A percentile compares a stretch with the other conserved stretches of the same genome.
Evolutionary conservation across 2,797 vertebrate genomes (phyloP).

Genomic region (Coranthus polyacanthus): DNA sequence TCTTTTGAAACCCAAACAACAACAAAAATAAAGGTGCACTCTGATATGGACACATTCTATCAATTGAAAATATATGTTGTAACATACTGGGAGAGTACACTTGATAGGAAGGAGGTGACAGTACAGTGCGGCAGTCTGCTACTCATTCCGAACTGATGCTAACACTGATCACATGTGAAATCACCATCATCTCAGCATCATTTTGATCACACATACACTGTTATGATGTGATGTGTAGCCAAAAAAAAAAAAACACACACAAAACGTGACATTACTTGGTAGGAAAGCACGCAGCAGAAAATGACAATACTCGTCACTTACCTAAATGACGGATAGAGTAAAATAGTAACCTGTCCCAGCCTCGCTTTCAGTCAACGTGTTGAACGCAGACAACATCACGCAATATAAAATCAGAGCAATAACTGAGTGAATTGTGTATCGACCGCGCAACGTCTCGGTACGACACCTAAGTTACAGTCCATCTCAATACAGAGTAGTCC

Average conservation of each 20-base stretch:
- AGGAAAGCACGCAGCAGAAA: conserved; percentile 13
- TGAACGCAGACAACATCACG: conserved; percentile 72
- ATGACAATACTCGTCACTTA: conserved; percentile 63
- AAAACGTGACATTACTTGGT: conserved; percentile 4
- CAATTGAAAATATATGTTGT: background rate
- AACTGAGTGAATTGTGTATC: background rate
- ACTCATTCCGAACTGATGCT: background rate
- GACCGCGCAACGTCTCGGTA: conserved; percentile 20
- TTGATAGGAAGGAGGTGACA: background rate
- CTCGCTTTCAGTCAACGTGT: conserved; percentile 80
- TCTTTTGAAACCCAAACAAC: conserved; percentile 44
- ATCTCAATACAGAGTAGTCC: conserved; percentile 46
- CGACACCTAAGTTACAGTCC: conserved; percentile 58
- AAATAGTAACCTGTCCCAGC: conserved; percentile 71
- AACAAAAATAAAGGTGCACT: conserved; percentile 1
- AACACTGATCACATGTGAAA: conserved; percentile 3
- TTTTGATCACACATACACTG: background rate
- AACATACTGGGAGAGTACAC: background rate
- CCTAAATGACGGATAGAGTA: conserved; percentile 70
- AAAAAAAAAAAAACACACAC: background rate
- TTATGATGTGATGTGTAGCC: conserved; percentile 1
- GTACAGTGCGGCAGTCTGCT: background rate
- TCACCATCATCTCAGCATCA: background rate
- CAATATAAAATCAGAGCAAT: conserved; percentile 3
- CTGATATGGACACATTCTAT: background rate